Percentiles rank a stretch among this genome's conserved stretches.
Conservation (phyloP, 2,113 vertebrate genomes). For the Odocoileus virginianus region DNA sequence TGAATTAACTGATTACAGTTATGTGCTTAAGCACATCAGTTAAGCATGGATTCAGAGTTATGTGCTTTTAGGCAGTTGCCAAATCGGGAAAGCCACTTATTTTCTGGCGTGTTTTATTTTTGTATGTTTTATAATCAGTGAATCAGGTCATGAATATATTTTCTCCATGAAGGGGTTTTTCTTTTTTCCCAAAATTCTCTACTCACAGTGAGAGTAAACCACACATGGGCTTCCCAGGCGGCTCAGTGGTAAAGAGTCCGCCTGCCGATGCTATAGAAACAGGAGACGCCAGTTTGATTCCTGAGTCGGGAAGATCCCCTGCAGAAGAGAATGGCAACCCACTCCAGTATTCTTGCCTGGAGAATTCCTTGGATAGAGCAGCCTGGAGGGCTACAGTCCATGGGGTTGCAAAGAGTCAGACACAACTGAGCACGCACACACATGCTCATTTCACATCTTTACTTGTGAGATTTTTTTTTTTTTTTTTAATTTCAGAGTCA, state of each 20-base stretch:
- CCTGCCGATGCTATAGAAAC: background rate
- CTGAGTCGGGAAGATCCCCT: background rate
- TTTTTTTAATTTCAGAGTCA: background rate
- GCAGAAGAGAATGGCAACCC: background rate
- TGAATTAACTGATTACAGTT: conserved; percentile 1
- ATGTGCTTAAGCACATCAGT: background rate
- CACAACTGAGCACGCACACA: background rate
- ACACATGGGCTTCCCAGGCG: background rate
- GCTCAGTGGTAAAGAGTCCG: background rate
- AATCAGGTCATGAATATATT: background rate
- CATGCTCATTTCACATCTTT: background rate
- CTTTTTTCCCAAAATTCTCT: background rate
- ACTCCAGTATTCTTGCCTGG: background rate
- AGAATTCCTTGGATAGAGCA: background rate
- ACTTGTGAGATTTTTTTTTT: background rate
- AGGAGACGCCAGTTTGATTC: background rate
- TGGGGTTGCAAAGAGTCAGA: background rate
- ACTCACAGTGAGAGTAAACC: background rate
- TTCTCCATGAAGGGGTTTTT: background rate
- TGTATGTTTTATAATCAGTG: background rate
- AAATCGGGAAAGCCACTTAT: background rate
- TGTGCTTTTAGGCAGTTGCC: background rate
- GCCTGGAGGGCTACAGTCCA: background rate
- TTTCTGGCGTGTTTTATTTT: background rate
- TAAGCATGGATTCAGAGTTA: background rate